Percentiles rank a stretch among this genome's conserved stretches.
phyloP scores from a whole-genome alignment of 1,140 invertebrate species.

The Zelostemma sp. region DNA sequence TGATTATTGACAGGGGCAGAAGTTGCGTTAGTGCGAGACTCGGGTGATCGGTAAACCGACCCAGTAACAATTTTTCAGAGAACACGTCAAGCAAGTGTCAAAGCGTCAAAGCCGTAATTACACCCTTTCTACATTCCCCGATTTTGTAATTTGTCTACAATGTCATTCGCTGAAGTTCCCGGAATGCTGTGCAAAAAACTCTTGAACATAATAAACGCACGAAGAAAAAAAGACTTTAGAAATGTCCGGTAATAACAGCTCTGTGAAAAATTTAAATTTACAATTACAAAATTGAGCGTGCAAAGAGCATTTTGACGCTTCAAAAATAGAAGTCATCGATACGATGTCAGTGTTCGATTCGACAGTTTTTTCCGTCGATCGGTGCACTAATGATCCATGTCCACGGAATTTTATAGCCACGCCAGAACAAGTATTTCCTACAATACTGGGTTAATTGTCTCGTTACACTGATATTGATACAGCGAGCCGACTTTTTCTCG shows the following conservation, averaged over 20 bases:
- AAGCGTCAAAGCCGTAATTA: slow-evolving; percentile 61
- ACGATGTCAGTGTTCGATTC: slow-evolving; percentile 20
- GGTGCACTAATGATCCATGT: slow-evolving; percentile 31
- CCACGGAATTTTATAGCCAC: slow-evolving; percentile 29
- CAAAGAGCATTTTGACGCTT: too few relatives aligned
- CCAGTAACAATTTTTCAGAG: slow-evolving; percentile 28
- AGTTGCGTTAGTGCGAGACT: slow-evolving; percentile 14
- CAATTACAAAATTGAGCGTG: too few relatives aligned
- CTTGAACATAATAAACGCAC: background rate
- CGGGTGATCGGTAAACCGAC: slow-evolving; percentile 11
- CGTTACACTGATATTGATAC: slow-evolving; percentile 43
- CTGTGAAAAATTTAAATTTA: too few relatives aligned
- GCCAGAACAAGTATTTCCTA: slow-evolving; percentile 26
- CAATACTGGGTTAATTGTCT: slow-evolving; percentile 51
- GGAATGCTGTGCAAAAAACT: slow-evolving; percentile 21
- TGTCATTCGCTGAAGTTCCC: slow-evolving; percentile 32
- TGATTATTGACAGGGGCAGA: slow-evolving; percentile 13
- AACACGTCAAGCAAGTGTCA: slow-evolving; percentile 50
- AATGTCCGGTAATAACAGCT: slow-evolving; percentile 14
- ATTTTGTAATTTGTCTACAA: slow-evolving; percentile 12
- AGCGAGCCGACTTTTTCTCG: slow-evolving; percentile 33
- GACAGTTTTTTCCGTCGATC: slow-evolving; percentile 15
- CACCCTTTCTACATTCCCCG: slow-evolving; percentile 23
- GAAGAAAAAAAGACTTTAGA: slow-evolving; percentile 2
- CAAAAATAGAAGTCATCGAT: slow-evolving; percentile 42